Evolutionary conservation across 2,797 vertebrate species (phyloP).

Genomic region (Phylloscopus collybita): DNA sequence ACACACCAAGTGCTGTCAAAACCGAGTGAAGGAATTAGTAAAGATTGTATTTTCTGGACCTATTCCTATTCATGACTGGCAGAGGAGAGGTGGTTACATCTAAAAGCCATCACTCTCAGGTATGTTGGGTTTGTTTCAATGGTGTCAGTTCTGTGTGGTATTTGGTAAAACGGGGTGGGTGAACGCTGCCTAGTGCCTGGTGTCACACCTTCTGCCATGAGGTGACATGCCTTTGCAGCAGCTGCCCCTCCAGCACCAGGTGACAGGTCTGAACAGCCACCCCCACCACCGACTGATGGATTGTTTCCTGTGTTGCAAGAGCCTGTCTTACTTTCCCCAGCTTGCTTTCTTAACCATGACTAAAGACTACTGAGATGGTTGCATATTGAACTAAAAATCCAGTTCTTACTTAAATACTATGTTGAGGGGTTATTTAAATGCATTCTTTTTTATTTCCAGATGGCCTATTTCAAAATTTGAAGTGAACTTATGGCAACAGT

Average conservation of each 20-base stretch:
- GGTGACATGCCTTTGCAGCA: not conserved
- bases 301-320: not conserved
- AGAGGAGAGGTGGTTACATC: not conserved
- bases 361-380: not conserved
- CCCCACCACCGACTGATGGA: not conserved
- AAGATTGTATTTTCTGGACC: not conserved
- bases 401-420: not conserved
- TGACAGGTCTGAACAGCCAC: not conserved
- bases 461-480: not conserved
- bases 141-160: not conserved
- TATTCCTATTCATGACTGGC: not conserved
- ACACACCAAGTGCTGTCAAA: not conserved
- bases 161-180: accelerated
- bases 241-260: not conserved
- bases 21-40: not conserved
- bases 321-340: not conserved
- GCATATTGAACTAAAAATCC: not conserved
- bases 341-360: accelerated
- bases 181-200: not conserved
- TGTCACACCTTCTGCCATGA: not conserved
- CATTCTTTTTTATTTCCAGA: not conserved
- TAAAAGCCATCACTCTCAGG: not conserved
- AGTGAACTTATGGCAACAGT: not conserved
- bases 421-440: not conserved
- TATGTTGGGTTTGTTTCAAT: accelerated